Evolutionary conservation across 2,113 vertebrate genomes (phyloP).

Genomic region (Muntiacus reevesi): DNA sequence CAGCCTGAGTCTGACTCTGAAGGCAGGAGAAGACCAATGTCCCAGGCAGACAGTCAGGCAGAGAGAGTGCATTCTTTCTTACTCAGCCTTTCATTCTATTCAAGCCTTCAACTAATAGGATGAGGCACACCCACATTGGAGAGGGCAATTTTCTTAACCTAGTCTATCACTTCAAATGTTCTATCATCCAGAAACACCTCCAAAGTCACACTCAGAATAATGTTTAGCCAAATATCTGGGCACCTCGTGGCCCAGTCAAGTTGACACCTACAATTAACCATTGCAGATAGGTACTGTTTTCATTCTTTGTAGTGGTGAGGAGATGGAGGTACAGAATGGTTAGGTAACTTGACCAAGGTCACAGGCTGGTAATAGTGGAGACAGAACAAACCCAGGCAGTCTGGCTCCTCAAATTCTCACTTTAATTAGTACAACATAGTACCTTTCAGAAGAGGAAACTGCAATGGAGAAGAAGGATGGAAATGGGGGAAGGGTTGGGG

Average conservation of each 20-base stretch:
- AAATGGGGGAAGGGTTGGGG: neutral
- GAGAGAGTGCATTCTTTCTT: neutral
- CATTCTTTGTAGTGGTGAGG: neutral
- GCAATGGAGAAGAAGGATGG: rapidly evolving
- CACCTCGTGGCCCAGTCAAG: neutral
- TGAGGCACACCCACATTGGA: neutral
- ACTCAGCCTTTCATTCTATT: neutral
- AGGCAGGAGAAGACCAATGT: neutral
- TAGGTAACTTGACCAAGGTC: neutral
- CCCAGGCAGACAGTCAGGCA: neutral
- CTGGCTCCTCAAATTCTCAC: neutral
- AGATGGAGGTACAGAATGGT: neutral
- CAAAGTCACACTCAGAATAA: neutral
- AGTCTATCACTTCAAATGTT: neutral
- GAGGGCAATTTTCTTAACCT: neutral
- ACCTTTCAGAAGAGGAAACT: neutral
- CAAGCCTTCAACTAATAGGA: neutral
- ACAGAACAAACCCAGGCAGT: neutral
- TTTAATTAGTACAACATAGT: neutral
- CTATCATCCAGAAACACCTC: neutral
- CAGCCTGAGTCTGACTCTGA: neutral
- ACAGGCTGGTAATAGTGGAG: neutral
- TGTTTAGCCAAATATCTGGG: neutral
- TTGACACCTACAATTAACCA: neutral
- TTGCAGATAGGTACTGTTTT: neutral